Conservation (phyloP, 2,888 invertebrate species). For the Blastobasis adustella region DNA sequence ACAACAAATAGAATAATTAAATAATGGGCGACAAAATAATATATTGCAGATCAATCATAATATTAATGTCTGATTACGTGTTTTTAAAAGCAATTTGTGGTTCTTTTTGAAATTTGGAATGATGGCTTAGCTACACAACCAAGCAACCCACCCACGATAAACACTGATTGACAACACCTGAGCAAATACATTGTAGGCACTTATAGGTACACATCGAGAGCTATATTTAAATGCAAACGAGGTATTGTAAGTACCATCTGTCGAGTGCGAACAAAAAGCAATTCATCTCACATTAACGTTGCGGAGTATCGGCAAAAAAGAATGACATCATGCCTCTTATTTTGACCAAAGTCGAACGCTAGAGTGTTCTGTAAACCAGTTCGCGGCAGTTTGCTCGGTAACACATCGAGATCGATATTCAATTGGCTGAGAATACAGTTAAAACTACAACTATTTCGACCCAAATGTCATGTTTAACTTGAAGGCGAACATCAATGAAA, state of each 20-base stretch:
- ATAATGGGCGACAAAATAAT: too few species aligned
- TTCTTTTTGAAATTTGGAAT: too few species aligned
- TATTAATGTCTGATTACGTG: too few species aligned
- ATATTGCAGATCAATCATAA: too few species aligned
- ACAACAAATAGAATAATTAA: too few species aligned
- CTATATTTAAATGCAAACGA: conserved; percentile 45
- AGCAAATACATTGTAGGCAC: conserved; percentile 12
- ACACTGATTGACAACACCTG: conserved; percentile 19
- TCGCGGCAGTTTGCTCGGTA: conserved; percentile 28
- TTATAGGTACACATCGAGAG: conserved; percentile 14
- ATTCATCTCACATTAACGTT: conserved; percentile 54
- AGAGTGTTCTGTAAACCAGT: conserved; percentile 28
- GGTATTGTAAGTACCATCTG: conserved; percentile 47
- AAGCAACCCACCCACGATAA: neutral
- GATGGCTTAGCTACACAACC: too few species aligned
- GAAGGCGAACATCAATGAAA: conserved; percentile 11
- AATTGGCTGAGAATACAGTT: conserved; percentile 51
- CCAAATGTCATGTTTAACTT: conserved; percentile 32
- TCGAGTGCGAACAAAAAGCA: conserved; percentile 55
- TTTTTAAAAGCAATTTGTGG: too few species aligned
- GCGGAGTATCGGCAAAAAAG: conserved; percentile 48
- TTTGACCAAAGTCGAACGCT: conserved; percentile 24
- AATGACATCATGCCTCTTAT: conserved; percentile 55
- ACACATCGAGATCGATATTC: conserved; percentile 38
- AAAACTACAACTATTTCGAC: conserved; percentile 46